A percentile compares a stretch with the other conserved stretches of the same genome.
These are phyloP conservation scores for Drosophila burlai DNA, from an alignment of 1,140 invertebrate species.

Conservation along the genomic window DNA sequence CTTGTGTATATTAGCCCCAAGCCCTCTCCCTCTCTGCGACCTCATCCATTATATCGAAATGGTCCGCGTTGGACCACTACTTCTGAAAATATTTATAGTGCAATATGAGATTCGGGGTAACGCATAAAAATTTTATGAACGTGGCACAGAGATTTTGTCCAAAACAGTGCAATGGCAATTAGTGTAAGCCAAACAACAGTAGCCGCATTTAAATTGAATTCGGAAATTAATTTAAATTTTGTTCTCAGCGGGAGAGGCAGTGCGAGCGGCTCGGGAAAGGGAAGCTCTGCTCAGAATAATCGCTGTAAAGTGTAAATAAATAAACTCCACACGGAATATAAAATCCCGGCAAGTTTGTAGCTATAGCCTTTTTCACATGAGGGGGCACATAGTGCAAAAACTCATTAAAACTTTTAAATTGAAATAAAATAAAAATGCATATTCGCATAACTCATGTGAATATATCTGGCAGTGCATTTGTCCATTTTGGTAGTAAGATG, in stretches of 20 bases:
- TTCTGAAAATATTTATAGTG: conserved; percentile 53
- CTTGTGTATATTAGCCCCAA: conserved; percentile 28
- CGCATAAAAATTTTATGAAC: conserved; percentile 32
- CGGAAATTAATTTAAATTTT: conserved; percentile 66
- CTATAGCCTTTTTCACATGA: conserved; percentile 16
- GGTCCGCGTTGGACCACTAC: neutral
- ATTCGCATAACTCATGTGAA: conserved; percentile 30
- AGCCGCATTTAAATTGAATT: conserved; percentile 65
- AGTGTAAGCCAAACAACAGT: conserved; percentile 44
- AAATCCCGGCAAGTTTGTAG: conserved; percentile 47
- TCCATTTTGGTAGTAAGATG: neutral
- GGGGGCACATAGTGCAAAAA: conserved; percentile 54
- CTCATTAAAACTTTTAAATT: conserved; percentile 82
- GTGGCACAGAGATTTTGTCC: conserved; percentile 18
- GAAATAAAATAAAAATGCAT: conserved; percentile 77
- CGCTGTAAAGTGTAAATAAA: conserved; percentile 58
- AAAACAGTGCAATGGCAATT: conserved; percentile 23
- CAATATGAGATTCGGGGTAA: conserved; percentile 33
- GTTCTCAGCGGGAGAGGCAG: conserved; percentile 25
- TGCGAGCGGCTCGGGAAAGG: conserved; percentile 10
- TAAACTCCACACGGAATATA: conserved; percentile 57
- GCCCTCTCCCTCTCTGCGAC: neutral
- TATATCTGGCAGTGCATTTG: neutral
- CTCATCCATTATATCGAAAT: conserved; percentile 41
- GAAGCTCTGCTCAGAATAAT: conserved; percentile 29